Evolutionary conservation across 2,888 invertebrate genomes (phyloP), one percentile per base, ranked within the genome.

Genomic region (Ernsta delagoae): DNA sequence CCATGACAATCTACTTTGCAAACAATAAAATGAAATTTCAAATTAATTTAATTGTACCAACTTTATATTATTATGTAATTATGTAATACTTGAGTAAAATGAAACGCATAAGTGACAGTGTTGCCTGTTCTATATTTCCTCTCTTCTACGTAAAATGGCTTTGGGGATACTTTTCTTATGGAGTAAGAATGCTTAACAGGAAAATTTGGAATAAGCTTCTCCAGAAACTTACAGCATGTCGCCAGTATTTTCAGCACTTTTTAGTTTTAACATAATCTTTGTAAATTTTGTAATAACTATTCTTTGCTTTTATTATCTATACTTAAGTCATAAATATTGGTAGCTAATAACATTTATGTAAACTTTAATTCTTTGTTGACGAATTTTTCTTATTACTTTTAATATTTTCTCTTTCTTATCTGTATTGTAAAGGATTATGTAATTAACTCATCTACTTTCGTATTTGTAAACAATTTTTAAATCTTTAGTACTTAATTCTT

Each of bases 151-250:
- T 6, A 36, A 39, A 65, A 50, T 63, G 16, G 63, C 63, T 68
- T 68, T 41, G 61, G 56, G 39, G 45, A 4, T 31, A 24, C 50
- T 12, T 34, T 41, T 39, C 36, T 39, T 39, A 34, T 5, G 31
- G 39, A 39, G 8, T 11, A 56, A 6, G 5, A 11, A 4, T 45
- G 24, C 6, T 34, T 56, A 3, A n/a, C 56, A 11, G 54, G 54
- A 54, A 31, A 39, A 59, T 39, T 59, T 36, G 11, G 5, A 59
- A 41, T 36, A 43, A 59, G 59, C 59, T 59, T 57, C 54, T 67
- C 48, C 62, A 48, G 62, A 62, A 45, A 68, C 39, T 68, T 24
- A 68, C 68, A 45, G 68, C 68, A 68, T 68, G 62, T 56, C 67
- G 24, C 61, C 56, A 62, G 31, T 60, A 53, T 60, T 60, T 62